Evolutionary conservation across 1,140 invertebrate genomes (phyloP).

Genomic region (Semibalanus balanoides): DNA sequence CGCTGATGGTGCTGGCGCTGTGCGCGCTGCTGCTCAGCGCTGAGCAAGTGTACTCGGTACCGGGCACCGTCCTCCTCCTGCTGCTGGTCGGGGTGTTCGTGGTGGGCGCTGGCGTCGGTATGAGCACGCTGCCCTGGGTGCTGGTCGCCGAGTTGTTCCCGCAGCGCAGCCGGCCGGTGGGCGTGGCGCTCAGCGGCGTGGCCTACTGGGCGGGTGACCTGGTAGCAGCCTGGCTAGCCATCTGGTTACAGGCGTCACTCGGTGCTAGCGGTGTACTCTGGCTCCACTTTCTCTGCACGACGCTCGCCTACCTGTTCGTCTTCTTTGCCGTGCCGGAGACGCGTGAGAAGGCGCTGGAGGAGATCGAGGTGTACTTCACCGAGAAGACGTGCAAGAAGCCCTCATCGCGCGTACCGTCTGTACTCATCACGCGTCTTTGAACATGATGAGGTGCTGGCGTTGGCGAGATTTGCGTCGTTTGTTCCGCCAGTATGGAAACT

Average conservation of each 20-base stretch:
- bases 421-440: neutral
- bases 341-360: neutral
- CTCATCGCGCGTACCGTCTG: neutral
- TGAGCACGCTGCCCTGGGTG: neutral
- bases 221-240: neutral
- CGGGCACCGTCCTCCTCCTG: neutral
- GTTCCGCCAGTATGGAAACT: too few relatives aligned
- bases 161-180: neutral
- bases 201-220: neutral
- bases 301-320: neutral
- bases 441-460: too few relatives aligned
- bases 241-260: neutral
- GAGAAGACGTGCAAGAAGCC: neutral
- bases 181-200: neutral
- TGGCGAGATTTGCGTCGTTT: too few relatives aligned
- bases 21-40: neutral
- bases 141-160: neutral
- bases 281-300: neutral
- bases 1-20: conserved; percentile 4
- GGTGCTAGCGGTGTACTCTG: neutral
- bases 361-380: neutral
- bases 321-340: neutral
- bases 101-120: neutral
- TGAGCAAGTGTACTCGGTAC: neutral
- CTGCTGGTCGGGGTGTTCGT: too few relatives aligned